These are phyloP conservation scores for Champsocephalus esox DNA, from an alignment of 2,797 vertebrate species.

Conservation along the genomic window DNA sequence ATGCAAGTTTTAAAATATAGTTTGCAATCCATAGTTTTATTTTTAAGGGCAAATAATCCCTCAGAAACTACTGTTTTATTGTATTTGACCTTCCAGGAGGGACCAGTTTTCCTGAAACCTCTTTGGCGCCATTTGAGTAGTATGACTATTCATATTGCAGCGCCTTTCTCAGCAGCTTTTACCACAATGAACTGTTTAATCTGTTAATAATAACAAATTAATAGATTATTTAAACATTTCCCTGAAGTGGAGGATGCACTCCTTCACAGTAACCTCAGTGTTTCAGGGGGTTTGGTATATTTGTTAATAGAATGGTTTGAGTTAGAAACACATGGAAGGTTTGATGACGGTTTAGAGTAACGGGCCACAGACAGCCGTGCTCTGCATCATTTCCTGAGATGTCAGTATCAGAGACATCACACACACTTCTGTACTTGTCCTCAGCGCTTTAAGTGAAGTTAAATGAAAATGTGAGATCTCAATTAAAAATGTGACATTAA, in stretches of 20 bases:
- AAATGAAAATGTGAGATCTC: slow-evolving; percentile 25
- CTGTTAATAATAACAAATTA: slow-evolving; percentile 42
- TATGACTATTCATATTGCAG: neutral
- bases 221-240: slow-evolving; percentile 43
- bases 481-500: slow-evolving; percentile 28
- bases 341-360: slow-evolving; percentile 65
- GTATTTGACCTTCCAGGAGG: slow-evolving; percentile 51
- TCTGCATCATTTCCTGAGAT: slow-evolving; percentile 75
- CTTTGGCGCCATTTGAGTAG: slow-evolving; percentile 27
- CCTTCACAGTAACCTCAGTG: slow-evolving; percentile 47
- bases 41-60: slow-evolving; percentile 38
- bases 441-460: slow-evolving; percentile 9
- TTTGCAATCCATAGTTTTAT: too few species aligned
- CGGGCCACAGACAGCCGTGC: slow-evolving; percentile 62
- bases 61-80: slow-evolving; percentile 56
- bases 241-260: slow-evolving; percentile 43
- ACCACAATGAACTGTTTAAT: slow-evolving; percentile 40
- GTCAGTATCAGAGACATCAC: slow-evolving; percentile 67
- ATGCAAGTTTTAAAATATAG: too few species aligned
- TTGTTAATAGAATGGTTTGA: slow-evolving; percentile 77
- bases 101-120: slow-evolving; percentile 37
- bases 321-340: slow-evolving; percentile 72
- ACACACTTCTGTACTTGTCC: slow-evolving; percentile 38
- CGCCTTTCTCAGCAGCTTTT: slow-evolving; percentile 18
- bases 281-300: slow-evolving; percentile 46